Evolutionary conservation across 2,888 invertebrate species (phyloP), one percentile per base, ranked within the genome.

Genomic region (Cosmopolites sordidus): DNA sequence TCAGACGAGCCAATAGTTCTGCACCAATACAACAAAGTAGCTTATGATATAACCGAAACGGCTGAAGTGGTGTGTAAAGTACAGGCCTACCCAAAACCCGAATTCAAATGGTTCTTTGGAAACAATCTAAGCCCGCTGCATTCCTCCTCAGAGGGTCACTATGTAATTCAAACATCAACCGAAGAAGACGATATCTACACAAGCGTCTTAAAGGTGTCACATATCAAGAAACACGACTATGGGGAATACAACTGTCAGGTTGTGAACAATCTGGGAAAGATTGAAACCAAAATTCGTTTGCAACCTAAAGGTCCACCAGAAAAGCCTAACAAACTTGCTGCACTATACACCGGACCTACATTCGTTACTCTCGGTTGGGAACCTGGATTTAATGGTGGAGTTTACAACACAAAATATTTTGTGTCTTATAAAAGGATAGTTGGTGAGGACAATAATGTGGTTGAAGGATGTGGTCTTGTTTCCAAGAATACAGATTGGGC

Each of bases 291-390:
- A 55, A 92, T 94, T 44, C 79, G 83, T 6, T 72, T 94, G 38
- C 92, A 93, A 68, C 85, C 89, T 0, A 92, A 92, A 74, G 92
- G 93, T 2, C 82, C 89, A 0, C 94, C 94, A 0, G 93, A 93
- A 67, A 82, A 84, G 51, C 93, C 94, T 0, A 83, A 81, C 3
- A 82, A 84, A 54, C 72, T 92, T 16, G 78, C 82, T 1, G 83
- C 87, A 8, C 78, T 86, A 52, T 85, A 86, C 67, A 81, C 87
- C 0, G 91, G 91, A 0, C 86, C 87, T 11, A 87, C 86, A 50
- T 88, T 81, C 66, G 89, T 92, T 0, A 84, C 88, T 0, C 75
- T 94, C 15, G 80, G 82, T 52, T 94, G 93, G 93, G 88, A 89
- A 66, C 84, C 90, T 0, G 93, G 93, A 0, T 95, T 94, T 70